Evolutionary conservation across 2,797 vertebrate genomes (phyloP), one percentile per base, ranked within the genome.

Genomic region (Parauchenoglanis punctatus): DNA sequence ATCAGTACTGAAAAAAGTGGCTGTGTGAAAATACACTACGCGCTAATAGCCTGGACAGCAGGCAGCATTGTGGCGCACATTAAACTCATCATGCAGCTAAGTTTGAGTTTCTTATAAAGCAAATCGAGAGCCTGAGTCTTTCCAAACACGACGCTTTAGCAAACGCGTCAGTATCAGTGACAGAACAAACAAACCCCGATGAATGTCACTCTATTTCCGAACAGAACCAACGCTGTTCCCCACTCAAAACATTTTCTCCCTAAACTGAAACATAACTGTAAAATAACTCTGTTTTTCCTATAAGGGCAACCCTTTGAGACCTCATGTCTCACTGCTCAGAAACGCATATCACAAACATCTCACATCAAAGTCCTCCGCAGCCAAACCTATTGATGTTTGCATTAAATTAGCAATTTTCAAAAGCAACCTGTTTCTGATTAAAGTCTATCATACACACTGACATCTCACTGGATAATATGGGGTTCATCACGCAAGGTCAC

Each of bases 391-490:
- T 15, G 72, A 72, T 93, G 91, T 94, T 94, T 94, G 91, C 93
- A 90, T 90, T 90, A 91, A 90, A 91, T 93, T 91, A 93, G 88
- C 90, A 85, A 89, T 91, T 94, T 93, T 94, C 94, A 95, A 94
- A 83, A 83, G 94, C 91, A 94, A 93, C 88, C 91, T 86, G 81
- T 91, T 92, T 93, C 92, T 93, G 89, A 91, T 89, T 90, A 90
- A 92, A 93, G 91, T 92, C 91, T 72, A 92, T 85, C 83, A 70
- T 91, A 92, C 95, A 95, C 92, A 94, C 67, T 0, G 54, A 95
- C 89, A 93, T 94, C 93, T 91, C 91, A 91, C 87, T 90, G 20
- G 15, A 1, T 76, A 44, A 10, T 23, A 4, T 4, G 35, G 31
- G 20, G n/a, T 65, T n/a, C 2, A 77, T n/a, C n/a, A 31, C 3